A percentile compares a stretch with the other conserved stretches of the same genome.
phyloP scores from a whole-genome alignment of 2,113 vertebrate species.

The Protobothrops flavoviridis region DNA sequence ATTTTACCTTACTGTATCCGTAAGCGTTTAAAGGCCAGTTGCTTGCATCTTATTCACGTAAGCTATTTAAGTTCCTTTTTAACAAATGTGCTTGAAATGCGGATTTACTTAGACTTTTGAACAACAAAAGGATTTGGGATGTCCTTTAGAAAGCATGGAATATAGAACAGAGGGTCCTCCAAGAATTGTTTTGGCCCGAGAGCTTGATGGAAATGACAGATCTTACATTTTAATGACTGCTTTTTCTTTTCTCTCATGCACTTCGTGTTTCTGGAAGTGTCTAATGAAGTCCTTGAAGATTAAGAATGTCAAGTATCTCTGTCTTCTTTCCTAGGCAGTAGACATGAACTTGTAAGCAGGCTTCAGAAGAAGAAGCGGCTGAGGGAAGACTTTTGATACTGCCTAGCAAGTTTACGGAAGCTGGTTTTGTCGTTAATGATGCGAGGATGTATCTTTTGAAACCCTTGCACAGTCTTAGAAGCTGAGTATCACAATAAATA shows the following conservation, averaged over 20 bases:
- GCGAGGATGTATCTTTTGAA: constrained; percentile 15
- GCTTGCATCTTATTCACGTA: background rate
- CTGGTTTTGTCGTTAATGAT: background rate
- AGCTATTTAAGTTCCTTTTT: constrained; percentile 8
- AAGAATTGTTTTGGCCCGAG: constrained; percentile 65
- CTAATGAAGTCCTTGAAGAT: constrained; percentile 51
- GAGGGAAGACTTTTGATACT: constrained; percentile 19
- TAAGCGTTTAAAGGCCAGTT: background rate
- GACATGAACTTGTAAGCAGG: constrained; percentile 17
- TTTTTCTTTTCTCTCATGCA: constrained; percentile 17
- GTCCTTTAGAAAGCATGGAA: constrained; percentile 43
- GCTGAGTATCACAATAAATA: background rate
- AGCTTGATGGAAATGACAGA: constrained; percentile 64
- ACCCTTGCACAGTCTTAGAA: constrained; percentile 7
- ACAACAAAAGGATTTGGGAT: constrained; percentile 27
- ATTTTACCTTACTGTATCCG: background rate
- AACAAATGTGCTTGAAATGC: constrained; percentile 11
- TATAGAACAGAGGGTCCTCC: constrained; percentile 70
- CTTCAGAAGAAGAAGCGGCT: background rate
- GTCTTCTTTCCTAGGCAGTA: constrained; percentile 10
- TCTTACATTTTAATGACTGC: constrained; percentile 56
- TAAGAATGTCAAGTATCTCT: constrained; percentile 25
- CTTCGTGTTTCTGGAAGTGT: constrained; percentile 33
- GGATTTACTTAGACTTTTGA: background rate
- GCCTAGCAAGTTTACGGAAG: background rate